Evolutionary conservation across 1,140 invertebrate species (phyloP).

Genomic region (Pogonognathellus flavescens): DNA sequence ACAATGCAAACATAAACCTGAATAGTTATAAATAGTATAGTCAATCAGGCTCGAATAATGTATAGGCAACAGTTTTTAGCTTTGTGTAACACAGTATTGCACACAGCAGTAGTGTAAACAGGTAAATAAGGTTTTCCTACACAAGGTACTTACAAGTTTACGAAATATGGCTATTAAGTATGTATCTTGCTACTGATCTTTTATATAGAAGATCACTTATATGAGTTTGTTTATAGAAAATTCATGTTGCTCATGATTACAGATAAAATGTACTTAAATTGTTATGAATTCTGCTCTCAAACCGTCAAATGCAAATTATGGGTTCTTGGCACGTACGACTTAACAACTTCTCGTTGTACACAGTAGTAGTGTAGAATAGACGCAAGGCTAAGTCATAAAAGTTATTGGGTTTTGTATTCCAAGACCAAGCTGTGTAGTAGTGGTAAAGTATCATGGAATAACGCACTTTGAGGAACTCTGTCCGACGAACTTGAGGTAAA

Average conservation of each 20-base stretch:
- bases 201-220: no score
- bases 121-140: no score
- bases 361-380: background rate
- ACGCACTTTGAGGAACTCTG: background rate
- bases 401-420: background rate
- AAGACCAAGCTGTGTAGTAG: background rate
- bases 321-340: conserved; percentile 33
- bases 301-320: conserved; percentile 27
- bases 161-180: no score
- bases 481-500: background rate
- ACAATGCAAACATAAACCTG: no score
- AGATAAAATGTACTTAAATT: conserved; percentile 33
- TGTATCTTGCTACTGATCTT: no score
- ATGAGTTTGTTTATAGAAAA: background rate
- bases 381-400: background rate
- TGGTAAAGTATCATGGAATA: background rate
- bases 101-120: no score
- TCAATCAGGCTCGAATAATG: no score
- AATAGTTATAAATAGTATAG: no score
- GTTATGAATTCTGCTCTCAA: conserved; percentile 7
- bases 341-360: background rate
- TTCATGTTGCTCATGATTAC: conserved; percentile 16
- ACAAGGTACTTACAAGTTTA: no score
- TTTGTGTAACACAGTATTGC: no score
- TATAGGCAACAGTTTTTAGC: no score